Base-by-base conservation (phyloP, 1,140 invertebrate genomes). In the Calephelis virginiensis region DNA sequence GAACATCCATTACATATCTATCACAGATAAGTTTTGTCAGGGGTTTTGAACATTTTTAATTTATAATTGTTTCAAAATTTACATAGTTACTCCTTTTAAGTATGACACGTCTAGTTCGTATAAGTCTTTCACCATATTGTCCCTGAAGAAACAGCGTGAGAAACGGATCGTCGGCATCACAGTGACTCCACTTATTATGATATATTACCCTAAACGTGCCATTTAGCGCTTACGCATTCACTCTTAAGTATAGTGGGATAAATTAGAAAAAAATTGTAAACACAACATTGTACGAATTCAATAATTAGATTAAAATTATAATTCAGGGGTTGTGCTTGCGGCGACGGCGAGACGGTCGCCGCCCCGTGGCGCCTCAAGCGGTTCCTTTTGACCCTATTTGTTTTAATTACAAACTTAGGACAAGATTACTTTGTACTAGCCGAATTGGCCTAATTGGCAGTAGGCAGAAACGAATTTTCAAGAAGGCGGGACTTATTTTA, bases 291-390 rank as follows among this genome's bases (percentile, higher is more conserved):
- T 91, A 89, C 78, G 82, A 91, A 89, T 91, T 91, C 82, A 86
- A 91, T 91, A 91, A 91, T 89, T 90, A 91, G 89, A 91, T 91
- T 91, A 91, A 86, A 80, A 80, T 86, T 82, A 82, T 91, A 91
- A 91, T 91, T 80, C 83, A 82, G 76, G 85, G 89, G 83, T 87
- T 76, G 80, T 62, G 77, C 69, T 69, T 37, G 67, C 80, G 83
- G 85, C 86, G 88, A 88, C 88, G 88, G 75, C 84, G 85, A 71
- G 86, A 73, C 88, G 82, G 68, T 73, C 63, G 68, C 85, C 84
- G 81, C 86, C 89, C 86, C 74, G 64, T 89, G 89, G 86, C 86
- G 86, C 86, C 86, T 82, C 74, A 61, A 77, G 86, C 86, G 84
- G 85, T 75, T 67, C 74, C 76, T 81, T 83, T 84, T 85, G 88